These are phyloP conservation scores for Tichodroma muraria DNA, from an alignment of 2,113 vertebrate genomes.

Conservation along the genomic window DNA sequence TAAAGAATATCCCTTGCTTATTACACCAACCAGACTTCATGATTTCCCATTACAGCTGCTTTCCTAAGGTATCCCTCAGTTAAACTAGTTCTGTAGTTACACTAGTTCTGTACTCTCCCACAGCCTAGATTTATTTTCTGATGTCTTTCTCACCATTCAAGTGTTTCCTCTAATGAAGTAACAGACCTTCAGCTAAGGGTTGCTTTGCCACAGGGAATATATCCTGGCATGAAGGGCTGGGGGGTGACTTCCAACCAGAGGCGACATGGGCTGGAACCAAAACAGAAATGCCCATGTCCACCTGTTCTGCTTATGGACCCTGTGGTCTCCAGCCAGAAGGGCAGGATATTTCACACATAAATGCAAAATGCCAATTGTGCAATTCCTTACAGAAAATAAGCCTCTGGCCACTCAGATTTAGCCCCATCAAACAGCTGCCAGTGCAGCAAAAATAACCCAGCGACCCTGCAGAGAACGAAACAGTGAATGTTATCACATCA, in stretches of 20 bases:
- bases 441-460: constrained; percentile 8
- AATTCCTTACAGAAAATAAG: not conserved
- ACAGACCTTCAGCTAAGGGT: not conserved
- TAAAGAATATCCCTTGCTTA: not conserved
- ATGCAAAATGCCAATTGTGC: not conserved
- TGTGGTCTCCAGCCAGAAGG: not conserved
- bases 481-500: not conserved
- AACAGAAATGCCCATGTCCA: not conserved
- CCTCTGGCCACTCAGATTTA: not conserved
- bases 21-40: not conserved
- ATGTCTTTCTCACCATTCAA: not conserved
- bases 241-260: not conserved
- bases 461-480: not conserved
- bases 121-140: not conserved
- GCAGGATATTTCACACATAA: not conserved
- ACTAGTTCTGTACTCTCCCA: not conserved
- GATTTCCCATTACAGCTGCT: not conserved
- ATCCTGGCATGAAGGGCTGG: not conserved
- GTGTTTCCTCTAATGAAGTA: not conserved
- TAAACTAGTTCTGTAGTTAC: not conserved
- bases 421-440: constrained; percentile 14
- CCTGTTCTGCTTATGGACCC: not conserved
- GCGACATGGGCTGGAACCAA: not conserved
- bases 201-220: not conserved
- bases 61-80: not conserved